Conservation (phyloP, 37 sponge, comb jelly and placozoan species). For the Aphrocallistes beatrix region DNA sequence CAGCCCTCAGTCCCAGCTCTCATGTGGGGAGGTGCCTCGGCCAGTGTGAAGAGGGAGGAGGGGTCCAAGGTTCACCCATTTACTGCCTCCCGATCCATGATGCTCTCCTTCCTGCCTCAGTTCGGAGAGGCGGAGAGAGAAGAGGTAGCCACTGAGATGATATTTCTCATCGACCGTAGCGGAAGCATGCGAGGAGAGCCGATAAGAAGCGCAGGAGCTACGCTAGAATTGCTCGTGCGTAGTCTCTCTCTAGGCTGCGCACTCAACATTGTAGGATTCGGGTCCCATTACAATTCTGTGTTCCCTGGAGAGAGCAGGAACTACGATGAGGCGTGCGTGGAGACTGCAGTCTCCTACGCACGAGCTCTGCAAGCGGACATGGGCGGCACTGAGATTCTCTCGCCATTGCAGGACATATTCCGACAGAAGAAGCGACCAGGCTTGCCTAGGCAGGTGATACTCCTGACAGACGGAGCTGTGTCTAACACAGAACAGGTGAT, state of each 20-base stretch:
- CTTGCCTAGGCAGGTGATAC: conserved; percentile 36
- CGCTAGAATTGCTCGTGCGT: conserved; percentile 43
- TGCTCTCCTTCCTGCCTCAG: background rate
- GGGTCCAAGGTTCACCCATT: background rate
- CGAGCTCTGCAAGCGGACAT: conserved; percentile 39
- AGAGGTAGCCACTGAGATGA: conserved; percentile 33
- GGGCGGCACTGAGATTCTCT: conserved; percentile 41
- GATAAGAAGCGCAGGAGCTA: conserved; percentile 34
- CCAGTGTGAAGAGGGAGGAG: background rate
- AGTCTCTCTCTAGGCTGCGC: conserved; percentile 45
- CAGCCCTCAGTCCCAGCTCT: background rate
- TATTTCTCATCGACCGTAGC: conserved; percentile 59
- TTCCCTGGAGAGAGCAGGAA: conserved; percentile 32
- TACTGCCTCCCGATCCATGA: background rate
- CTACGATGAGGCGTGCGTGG: conserved; percentile 37
- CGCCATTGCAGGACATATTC: conserved; percentile 42
- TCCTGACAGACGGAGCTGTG: conserved; percentile 55
- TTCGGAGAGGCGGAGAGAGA: background rate
- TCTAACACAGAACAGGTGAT: conserved; percentile 31
- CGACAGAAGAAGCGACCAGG: conserved; percentile 9
- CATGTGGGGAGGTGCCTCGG: background rate
- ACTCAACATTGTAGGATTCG: conserved; percentile 68
- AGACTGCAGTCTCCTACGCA: conserved; percentile 29
- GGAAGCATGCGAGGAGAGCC: conserved; percentile 50
- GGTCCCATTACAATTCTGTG: conserved; percentile 27